Base-by-base conservation (phyloP, 2,797 vertebrate genomes). In the Etheostoma nigrum region DNA sequence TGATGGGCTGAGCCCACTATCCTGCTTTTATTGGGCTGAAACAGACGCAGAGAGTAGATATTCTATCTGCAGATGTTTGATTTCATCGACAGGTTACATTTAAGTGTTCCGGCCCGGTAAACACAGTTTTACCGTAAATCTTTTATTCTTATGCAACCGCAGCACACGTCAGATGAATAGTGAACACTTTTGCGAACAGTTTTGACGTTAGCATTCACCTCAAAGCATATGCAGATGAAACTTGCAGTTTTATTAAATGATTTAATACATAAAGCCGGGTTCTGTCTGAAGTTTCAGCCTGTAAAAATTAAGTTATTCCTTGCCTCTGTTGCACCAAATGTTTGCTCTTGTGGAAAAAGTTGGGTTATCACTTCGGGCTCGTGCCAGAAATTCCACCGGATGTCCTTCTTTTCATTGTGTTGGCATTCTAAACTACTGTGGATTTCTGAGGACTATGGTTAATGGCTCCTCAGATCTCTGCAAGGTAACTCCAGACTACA, bases 21-120 rank as follows among this genome's bases (percentile, higher is more conserved):
- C 25, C 49, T 19, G 16, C 6, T 79, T 83, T 85, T 80, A 85
- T 77, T 66, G 71, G 63, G 25, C 67, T 30, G 68, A 63, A 72
- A 49, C 58, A 49, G 71, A 60, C 40, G 19, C 42, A 27, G 45
- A 55, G 63, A 76, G 69, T 64, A 74, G 73, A 53, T 19, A 18
- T 14, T 42, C 27, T 60, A 19, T 16, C 33, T 65, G 63, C 10
- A 45, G 54, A 58, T 25, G 7, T 2, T 30, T 19, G 40, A 54
- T 48, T 66, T 73, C 57, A 65, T 16, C 9, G 6, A 59, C 54
- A 64, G 42, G 40, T 80, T 61, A 47, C 51, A 6, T 42, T 19
- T 6, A 5, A 69, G 67, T 19, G 27, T 40, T 66, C 18, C 57
- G 55, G 53, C 15, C 60, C 13, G 10, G 8, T 3, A 79, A 74